Evolutionary conservation across 2,797 vertebrate species (phyloP), one percentile per base, ranked within the genome.

Genomic region (Peromyscus attwateri): DNA sequence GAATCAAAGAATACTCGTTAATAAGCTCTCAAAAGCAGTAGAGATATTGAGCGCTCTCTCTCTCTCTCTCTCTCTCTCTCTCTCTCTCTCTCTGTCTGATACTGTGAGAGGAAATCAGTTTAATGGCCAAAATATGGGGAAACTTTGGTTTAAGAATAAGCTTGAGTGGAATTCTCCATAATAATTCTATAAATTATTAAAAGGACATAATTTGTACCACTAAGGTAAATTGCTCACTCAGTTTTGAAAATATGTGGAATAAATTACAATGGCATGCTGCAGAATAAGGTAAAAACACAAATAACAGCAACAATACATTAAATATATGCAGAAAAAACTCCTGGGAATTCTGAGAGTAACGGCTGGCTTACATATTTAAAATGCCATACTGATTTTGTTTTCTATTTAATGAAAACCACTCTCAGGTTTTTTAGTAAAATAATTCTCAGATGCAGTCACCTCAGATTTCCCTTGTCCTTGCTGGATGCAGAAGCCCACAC

Each of bases 231-330:
- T 66, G 6, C 64, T 82, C 10, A 94, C 3, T 91, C 11, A 60
- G 64, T 79, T 95, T 60, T 73, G 21, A 27, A 91, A 95, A 90
- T 85, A 3, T n/a, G 57, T 14, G 29, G 1, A 80, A 46, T 87
- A 88, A 87, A 21, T 89, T 91, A 89, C 82, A 89, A 71, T 10
- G 7, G 1, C 7, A 57, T 87, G 12, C 52, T 76, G 4, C 37
- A 9, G 34, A 91, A 81, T 92, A 92, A 97, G 34, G 43, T 75
- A 31, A 77, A 79, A 81, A 81, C 17, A 55, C 0, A 85, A 95
- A 87, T 57, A 93, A 82, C 25, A 66, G 19, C 19, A 81, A 66
- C 27, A 92, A 37, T 73, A 5, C n/a, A 55, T 37, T 76, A 79
- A 87, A 43, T 85, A 62, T 27, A 29, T 64, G 60, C 55, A 79